phyloP scores from a whole-genome alignment of 1,140 invertebrate species.

The Diprion similis region DNA sequence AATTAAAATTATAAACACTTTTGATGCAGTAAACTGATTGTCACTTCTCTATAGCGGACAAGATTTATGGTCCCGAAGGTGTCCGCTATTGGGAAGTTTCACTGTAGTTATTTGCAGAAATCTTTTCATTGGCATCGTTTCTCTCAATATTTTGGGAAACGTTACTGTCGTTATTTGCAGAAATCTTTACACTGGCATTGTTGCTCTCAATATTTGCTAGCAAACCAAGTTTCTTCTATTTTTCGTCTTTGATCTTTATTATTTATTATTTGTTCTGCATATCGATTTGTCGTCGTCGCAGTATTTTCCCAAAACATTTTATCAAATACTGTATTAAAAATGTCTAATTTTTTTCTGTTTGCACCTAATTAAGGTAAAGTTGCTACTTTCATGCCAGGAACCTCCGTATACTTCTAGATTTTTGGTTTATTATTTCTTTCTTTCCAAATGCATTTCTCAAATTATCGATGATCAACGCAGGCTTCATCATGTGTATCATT shows the following conservation, averaged over 20 bases:
- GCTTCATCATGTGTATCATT: too few relatives aligned
- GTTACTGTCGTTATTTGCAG: slow-evolving; percentile 11
- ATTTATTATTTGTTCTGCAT: not conserved
- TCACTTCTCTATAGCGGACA: not conserved
- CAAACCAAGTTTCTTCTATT: slow-evolving; percentile 25
- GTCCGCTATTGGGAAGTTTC: too few relatives aligned
- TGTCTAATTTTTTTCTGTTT: not conserved
- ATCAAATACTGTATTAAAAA: not conserved
- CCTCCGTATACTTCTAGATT: slow-evolving; percentile 4
- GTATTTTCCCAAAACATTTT: slow-evolving; percentile 5
- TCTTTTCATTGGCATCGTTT: slow-evolving; percentile 23
- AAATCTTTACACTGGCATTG: slow-evolving; percentile 23
- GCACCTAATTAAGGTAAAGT: not conserved
- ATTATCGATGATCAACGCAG: slow-evolving; percentile 9
- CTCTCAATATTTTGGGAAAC: slow-evolving; percentile 17
- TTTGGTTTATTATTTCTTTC: slow-evolving; percentile 10
- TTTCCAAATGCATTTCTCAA: not conserved
- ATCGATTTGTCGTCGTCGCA: not conserved
- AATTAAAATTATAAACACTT: slow-evolving; percentile 16
- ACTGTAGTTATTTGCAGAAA: slow-evolving; percentile 19
- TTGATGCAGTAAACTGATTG: slow-evolving; percentile 18
- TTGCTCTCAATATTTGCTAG: slow-evolving; percentile 26
- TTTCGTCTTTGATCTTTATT: slow-evolving; percentile 11
- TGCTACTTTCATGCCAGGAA: slow-evolving; percentile 1
- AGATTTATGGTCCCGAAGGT: too few relatives aligned